Percentiles rank a stretch among this genome's conserved stretches.
Evolutionary conservation across 1,140 invertebrate genomes (phyloP).

Genomic region (Drosophila burlai): DNA sequence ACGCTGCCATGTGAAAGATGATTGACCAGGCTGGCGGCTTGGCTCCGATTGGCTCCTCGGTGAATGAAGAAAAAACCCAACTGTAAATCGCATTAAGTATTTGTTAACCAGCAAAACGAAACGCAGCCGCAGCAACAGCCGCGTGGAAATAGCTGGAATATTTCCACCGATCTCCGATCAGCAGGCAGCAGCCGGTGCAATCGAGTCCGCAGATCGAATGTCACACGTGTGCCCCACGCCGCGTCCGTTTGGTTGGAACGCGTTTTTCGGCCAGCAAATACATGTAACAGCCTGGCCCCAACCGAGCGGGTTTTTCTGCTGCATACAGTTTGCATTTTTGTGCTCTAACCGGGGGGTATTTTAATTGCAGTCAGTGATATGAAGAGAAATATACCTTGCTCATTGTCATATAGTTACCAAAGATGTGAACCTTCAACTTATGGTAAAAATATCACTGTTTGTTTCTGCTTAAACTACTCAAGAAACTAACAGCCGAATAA

Average conservation of each 20-base stretch:
- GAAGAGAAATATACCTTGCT: neutral
- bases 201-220: slow-evolving; percentile 53
- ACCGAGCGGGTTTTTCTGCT: slow-evolving; percentile 30
- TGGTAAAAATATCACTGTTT: neutral
- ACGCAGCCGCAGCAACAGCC: slow-evolving; percentile 29
- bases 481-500: neutral
- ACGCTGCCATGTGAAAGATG: slow-evolving; percentile 58
- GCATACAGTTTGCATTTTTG: slow-evolving; percentile 13
- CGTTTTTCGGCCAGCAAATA: slow-evolving; percentile 46
- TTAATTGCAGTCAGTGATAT: neutral
- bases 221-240: slow-evolving; percentile 54
- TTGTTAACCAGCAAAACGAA: slow-evolving; percentile 67
- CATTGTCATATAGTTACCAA: neutral
- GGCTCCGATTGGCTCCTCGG: neutral
- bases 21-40: slow-evolving; percentile 47
- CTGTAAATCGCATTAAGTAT: slow-evolving; percentile 73
- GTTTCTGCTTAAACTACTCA: neutral
- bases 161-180: slow-evolving; percentile 34
- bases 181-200: slow-evolving; percentile 36
- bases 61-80: slow-evolving; percentile 49
- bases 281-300: slow-evolving; percentile 22
- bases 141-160: slow-evolving; percentile 63
- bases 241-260: slow-evolving; percentile 42
- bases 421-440: neutral
- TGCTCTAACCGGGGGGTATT: neutral